These are phyloP conservation scores for Notocelia uddmanniana DNA, from an alignment of 2,888 invertebrate genomes.

Conservation along the genomic window DNA sequence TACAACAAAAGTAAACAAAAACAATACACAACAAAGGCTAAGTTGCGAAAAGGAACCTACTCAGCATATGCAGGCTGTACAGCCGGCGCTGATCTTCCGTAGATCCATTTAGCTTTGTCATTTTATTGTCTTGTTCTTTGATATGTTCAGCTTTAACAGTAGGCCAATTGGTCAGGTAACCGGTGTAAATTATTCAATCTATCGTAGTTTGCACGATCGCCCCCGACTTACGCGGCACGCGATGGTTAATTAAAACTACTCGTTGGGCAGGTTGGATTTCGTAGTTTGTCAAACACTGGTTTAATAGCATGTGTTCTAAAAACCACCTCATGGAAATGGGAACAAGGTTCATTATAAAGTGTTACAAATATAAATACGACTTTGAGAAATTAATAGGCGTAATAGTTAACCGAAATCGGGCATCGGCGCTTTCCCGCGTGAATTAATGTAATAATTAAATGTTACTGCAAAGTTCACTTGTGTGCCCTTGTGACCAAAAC, in stretches of 20 bases:
- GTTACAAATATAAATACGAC: background rate
- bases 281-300: conserved; percentile 10
- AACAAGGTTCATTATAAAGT: conserved; percentile 9
- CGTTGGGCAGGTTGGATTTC: conserved; percentile 53
- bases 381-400: conserved; percentile 10
- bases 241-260: conserved; percentile 49
- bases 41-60: too few relatives aligned
- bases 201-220: conserved; percentile 29
- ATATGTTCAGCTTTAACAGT: conserved; percentile 18
- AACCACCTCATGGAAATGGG: background rate
- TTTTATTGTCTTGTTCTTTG: background rate
- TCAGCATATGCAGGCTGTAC: too few relatives aligned
- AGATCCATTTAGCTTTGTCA: background rate
- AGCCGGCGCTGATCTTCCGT: too few relatives aligned
- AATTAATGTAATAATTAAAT: conserved; percentile 47
- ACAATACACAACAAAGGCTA: too few relatives aligned
- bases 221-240: conserved; percentile 39
- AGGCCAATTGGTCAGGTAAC: conserved; percentile 18
- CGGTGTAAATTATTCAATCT: conserved; percentile 34
- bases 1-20: too few relatives aligned
- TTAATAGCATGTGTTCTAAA: background rate
- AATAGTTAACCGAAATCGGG: conserved; percentile 20
- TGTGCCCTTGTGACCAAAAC: conserved; percentile 44
- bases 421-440: conserved; percentile 35
- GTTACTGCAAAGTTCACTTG: conserved; percentile 43